Percentiles rank a stretch among this genome's conserved stretches.
phyloP scores from a whole-genome alignment of 1,140 invertebrate species.

The Macrobrachium rosenbergii region DNA sequence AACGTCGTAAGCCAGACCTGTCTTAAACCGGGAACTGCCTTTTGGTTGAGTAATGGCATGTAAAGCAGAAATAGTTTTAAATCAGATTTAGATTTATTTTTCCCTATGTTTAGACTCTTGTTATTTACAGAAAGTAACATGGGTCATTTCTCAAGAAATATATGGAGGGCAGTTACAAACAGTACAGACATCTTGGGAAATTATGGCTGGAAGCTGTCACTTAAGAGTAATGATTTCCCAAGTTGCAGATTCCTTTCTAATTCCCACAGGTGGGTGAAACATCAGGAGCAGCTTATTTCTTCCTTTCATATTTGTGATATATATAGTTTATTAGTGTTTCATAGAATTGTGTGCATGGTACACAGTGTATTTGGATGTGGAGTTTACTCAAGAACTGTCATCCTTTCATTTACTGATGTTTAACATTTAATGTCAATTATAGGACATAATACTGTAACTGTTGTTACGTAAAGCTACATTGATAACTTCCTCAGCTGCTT shows the following conservation, averaged over 20 bases:
- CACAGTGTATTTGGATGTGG: too few relatives aligned
- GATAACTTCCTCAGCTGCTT: constrained; percentile 6
- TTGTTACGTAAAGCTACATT: not conserved
- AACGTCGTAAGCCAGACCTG: too few relatives aligned
- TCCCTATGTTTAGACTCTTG: too few relatives aligned
- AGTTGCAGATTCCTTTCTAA: not conserved
- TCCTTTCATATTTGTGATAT: not conserved
- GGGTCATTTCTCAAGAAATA: constrained; percentile 3
- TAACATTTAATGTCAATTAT: too few relatives aligned
- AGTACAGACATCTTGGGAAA: not conserved
- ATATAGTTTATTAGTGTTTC: not conserved
- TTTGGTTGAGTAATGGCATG: too few relatives aligned
- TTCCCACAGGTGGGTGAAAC: constrained; percentile 43
- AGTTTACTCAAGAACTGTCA: too few relatives aligned
- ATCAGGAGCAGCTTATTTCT: constrained; percentile 40
- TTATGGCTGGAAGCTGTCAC: not conserved
- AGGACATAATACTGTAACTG: not conserved
- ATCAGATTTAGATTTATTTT: too few relatives aligned
- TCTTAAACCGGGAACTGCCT: too few relatives aligned
- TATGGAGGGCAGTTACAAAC: not conserved
- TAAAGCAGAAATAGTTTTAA: too few relatives aligned
- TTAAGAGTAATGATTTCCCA: not conserved
- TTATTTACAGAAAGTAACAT: too few relatives aligned
- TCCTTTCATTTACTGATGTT: too few relatives aligned
- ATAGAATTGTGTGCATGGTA: too few relatives aligned